These are phyloP conservation scores for Epinotia brunnichana DNA, from an alignment of 2,888 invertebrate species.

Conservation along the genomic window DNA sequence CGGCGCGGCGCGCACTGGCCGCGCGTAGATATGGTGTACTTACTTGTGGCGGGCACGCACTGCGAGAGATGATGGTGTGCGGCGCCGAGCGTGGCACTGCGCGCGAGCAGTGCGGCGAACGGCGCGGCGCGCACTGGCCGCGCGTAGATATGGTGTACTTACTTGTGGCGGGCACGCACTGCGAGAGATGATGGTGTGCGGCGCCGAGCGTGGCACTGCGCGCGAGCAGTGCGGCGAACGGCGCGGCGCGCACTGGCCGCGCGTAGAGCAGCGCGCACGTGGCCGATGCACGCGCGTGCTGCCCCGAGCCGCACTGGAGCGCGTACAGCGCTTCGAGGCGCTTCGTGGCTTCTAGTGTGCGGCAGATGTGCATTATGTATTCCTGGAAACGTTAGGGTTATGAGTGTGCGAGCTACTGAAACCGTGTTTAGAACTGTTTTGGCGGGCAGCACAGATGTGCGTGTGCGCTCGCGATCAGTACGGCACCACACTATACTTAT, in stretches of 20 bases:
- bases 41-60: conserved; percentile 68
- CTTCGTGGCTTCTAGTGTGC: conserved; percentile 87
- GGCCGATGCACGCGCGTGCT: conserved; percentile 90
- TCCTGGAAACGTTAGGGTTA: conserved; percentile 65
- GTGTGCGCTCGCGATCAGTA: no score
- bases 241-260: conserved; percentile 62
- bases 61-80: conserved; percentile 87
- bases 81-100: conserved; percentile 72
- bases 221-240: conserved; percentile 78
- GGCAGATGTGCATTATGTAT: conserved; percentile 88
- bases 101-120: conserved; percentile 80
- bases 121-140: conserved; percentile 72
- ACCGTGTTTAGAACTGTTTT: no score
- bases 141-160: conserved; percentile 78
- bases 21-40: conserved; percentile 79
- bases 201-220: conserved; percentile 76
- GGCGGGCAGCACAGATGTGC: no score
- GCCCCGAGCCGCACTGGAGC: conserved; percentile 88
- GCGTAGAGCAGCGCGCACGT: conserved; percentile 90
- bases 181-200: conserved; percentile 86
- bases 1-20: conserved; percentile 72
- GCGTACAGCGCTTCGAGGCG: conserved; percentile 89
- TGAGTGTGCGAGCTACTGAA: no score
- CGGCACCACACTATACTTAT: no score
- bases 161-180: conserved; percentile 72